Conservation (phyloP, 2,113 vertebrate species). For the Nibea coibor region DNA sequence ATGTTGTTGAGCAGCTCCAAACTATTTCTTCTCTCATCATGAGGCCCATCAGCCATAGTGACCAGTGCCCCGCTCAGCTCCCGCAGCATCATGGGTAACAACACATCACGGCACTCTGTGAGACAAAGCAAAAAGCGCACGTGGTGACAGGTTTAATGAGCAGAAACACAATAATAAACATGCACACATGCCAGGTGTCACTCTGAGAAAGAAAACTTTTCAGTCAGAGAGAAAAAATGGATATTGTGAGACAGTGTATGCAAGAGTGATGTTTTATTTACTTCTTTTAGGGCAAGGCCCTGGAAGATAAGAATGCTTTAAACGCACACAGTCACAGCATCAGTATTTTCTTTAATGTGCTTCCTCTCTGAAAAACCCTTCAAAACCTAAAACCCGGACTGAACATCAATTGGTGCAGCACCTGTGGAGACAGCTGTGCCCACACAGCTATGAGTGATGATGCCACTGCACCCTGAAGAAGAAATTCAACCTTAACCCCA, state of each 20-base stretch:
- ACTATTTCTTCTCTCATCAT: constrained; percentile 88
- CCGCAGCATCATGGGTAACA: constrained; percentile 95
- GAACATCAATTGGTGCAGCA: constrained; percentile 38
- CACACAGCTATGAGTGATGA: constrained; percentile 60
- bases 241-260: neutral
- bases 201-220: neutral
- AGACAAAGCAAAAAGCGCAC: constrained; percentile 33
- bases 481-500: constrained; percentile 42
- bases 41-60: constrained; percentile 81
- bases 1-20: constrained; percentile 95
- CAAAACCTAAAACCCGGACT: constrained; percentile 8
- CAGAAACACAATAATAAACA: neutral
- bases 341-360: constrained; percentile 19
- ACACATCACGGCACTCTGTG: constrained; percentile 94
- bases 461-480: constrained; percentile 43
- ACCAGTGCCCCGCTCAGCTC: constrained; percentile 89
- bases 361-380: constrained; percentile 16
- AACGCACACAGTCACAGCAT: constrained; percentile 9
- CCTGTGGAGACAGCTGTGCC: constrained; percentile 48
- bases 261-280: constrained; percentile 1
- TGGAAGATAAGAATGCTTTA: constrained; percentile 6
- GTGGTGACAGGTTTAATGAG: neutral
- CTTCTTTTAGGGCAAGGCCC: neutral
- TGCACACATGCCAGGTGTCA: neutral
- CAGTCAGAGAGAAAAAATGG: neutral